A percentile compares a stretch with the other conserved stretches of the same genome.
phyloP scores from a whole-genome alignment of 2,888 invertebrate species.

The Ferdinandea cuprea region DNA sequence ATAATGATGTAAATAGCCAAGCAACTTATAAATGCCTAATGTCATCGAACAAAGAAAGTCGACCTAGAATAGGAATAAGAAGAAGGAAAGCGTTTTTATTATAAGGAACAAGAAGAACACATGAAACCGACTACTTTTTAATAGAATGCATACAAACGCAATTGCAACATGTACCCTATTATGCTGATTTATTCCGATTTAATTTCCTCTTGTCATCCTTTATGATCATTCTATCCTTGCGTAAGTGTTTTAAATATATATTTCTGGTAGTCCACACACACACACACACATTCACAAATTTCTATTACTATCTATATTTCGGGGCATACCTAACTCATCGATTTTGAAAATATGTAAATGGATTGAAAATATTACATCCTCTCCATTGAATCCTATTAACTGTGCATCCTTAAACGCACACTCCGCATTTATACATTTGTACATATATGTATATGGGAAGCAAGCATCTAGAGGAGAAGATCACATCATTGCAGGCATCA shows the following conservation, averaged over 20 bases:
- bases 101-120: too few species aligned
- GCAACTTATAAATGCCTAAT: too few species aligned
- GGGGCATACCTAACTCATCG: constrained; percentile 29
- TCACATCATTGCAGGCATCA: constrained; percentile 55
- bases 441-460: background rate
- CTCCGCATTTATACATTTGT: too few species aligned
- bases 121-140: too few species aligned
- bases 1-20: too few species aligned
- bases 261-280: background rate
- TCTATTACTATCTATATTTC: background rate
- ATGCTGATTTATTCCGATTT: constrained; percentile 27
- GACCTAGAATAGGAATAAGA: too few species aligned
- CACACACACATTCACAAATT: background rate
- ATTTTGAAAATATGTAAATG: constrained; percentile 24
- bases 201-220: background rate
- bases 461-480: constrained; percentile 18
- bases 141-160: background rate
- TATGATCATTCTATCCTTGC: background rate
- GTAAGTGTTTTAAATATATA: too few species aligned
- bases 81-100: too few species aligned
- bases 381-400: background rate
- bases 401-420: background rate
- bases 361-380: constrained; percentile 8
- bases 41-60: background rate
- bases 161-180: background rate